Evolutionary conservation across 2,888 invertebrate species (phyloP).

Genomic region (Ectemnius continuus): DNA sequence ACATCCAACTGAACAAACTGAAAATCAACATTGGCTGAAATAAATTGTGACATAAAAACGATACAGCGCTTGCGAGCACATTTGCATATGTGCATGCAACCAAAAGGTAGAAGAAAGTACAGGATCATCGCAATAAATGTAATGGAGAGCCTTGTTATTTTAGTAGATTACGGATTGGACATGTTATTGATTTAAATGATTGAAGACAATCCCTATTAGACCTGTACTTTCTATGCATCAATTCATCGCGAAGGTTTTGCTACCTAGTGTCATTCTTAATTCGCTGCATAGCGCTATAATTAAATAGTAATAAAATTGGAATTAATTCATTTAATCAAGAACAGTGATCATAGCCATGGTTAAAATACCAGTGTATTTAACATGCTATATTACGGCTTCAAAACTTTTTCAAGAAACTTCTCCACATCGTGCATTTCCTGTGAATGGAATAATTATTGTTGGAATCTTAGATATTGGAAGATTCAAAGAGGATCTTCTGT

Average conservation of each 20-base stretch:
- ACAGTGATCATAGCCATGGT: constrained; percentile 47
- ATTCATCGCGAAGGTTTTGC: constrained; percentile 19
- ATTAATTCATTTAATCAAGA: constrained; percentile 57
- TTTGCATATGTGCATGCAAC: too few relatives aligned
- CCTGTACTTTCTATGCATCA: too few relatives aligned
- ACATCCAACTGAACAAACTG: neutral
- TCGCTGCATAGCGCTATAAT: constrained; percentile 46
- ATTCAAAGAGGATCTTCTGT: neutral
- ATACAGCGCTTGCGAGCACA: too few relatives aligned
- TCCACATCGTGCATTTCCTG: constrained; percentile 76
- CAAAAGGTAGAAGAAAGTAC: too few relatives aligned
- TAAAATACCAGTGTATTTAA: constrained; percentile 40
- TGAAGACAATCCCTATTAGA: too few relatives aligned
- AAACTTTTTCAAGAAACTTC: constrained; percentile 73
- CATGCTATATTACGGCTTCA: constrained; percentile 71
- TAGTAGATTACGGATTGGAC: too few relatives aligned
- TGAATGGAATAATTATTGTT: constrained; percentile 30
- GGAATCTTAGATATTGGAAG: neutral
- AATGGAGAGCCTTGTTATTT: too few relatives aligned
- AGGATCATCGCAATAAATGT: too few relatives aligned
- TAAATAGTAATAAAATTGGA: constrained; percentile 51
- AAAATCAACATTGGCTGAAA: too few relatives aligned
- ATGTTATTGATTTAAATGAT: too few relatives aligned
- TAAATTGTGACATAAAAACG: too few relatives aligned
- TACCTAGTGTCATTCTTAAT: constrained; percentile 42